Evolutionary conservation across 1,140 invertebrate genomes (phyloP).

Genomic region (Ladona fulva): DNA sequence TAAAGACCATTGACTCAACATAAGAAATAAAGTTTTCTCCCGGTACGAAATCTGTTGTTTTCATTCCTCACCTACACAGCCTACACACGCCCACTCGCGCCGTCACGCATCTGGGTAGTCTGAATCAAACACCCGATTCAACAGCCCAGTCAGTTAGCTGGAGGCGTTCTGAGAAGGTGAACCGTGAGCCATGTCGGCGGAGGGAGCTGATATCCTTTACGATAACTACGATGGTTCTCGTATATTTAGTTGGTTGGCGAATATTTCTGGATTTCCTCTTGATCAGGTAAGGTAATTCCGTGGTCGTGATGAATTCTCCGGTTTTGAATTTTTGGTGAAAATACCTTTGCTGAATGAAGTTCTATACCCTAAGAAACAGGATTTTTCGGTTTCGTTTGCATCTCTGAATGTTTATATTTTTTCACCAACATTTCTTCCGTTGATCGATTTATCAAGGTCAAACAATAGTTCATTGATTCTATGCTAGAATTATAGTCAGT

Average conservation of each 20-base stretch:
- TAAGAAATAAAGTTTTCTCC: no score
- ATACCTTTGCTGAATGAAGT: not conserved
- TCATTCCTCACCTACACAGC: not conserved
- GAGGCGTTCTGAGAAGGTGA: constrained; percentile 15
- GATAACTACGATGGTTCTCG: constrained; percentile 46
- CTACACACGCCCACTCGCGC: not conserved
- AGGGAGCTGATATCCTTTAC: constrained; percentile 17
- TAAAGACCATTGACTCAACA: no score
- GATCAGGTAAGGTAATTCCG: constrained; percentile 47
- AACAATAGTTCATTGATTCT: no score
- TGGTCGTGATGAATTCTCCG: not conserved
- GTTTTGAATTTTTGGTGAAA: not conserved
- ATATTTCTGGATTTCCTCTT: constrained; percentile 45
- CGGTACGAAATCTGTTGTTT: no score
- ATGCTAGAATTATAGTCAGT: no score
- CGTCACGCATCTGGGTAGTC: not conserved
- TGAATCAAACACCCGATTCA: not conserved
- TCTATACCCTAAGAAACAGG: no score
- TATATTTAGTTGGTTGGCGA: constrained; percentile 46
- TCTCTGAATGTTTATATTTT: no score
- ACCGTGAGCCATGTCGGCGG: constrained; percentile 19
- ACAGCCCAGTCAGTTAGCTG: constrained; percentile 18
- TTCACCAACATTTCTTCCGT: no score
- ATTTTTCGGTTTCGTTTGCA: no score
- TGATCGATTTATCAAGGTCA: no score